A percentile compares a stretch with the other conserved stretches of the same genome.
These are phyloP conservation scores for Philopotamus ludificatus DNA, from an alignment of 1,140 invertebrate species.

Conservation along the genomic window DNA sequence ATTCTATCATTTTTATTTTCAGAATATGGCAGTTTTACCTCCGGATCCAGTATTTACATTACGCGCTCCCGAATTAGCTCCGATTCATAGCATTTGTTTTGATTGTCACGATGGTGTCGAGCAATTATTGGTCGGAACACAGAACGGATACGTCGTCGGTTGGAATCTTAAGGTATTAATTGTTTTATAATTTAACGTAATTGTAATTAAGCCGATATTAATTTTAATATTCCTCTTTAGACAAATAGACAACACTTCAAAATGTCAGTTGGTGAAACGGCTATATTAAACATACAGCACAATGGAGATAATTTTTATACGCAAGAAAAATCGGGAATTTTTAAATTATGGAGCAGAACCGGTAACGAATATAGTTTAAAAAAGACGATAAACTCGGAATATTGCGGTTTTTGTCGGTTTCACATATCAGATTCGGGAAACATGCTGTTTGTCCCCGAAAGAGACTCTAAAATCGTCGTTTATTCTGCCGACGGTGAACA, in stretches of 20 bases:
- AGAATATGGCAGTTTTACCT: slow-evolving; percentile 48
- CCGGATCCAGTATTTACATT: slow-evolving; percentile 67
- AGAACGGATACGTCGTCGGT: slow-evolving; percentile 67
- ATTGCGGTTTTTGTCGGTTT: slow-evolving; percentile 66
- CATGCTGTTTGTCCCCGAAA: slow-evolving; percentile 63
- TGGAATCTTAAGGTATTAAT: slow-evolving; percentile 67
- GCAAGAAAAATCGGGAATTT: slow-evolving; percentile 67
- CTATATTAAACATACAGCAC: slow-evolving; percentile 59
- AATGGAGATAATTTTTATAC: slow-evolving; percentile 60
- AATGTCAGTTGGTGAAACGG: slow-evolving; percentile 58
- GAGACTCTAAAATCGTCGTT: slow-evolving; percentile 62
- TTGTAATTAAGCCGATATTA: neutral
- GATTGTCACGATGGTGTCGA: slow-evolving; percentile 58
- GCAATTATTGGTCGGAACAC: slow-evolving; percentile 65
- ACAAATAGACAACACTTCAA: slow-evolving; percentile 61
- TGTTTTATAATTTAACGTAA: too few relatives aligned
- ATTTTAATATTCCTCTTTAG: slow-evolving; percentile 48
- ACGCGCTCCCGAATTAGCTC: slow-evolving; percentile 64
- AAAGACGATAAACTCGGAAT: slow-evolving; percentile 58
- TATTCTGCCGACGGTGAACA: slow-evolving; percentile 59
- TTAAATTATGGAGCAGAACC: slow-evolving; percentile 65
- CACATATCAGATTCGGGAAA: slow-evolving; percentile 60
- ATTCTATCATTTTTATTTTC: too few relatives aligned
- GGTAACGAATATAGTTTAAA: slow-evolving; percentile 60
- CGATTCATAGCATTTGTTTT: slow-evolving; percentile 66